phyloP scores from a whole-genome alignment of 2,888 invertebrate genomes.

The Lamellibrachia satsuma region DNA sequence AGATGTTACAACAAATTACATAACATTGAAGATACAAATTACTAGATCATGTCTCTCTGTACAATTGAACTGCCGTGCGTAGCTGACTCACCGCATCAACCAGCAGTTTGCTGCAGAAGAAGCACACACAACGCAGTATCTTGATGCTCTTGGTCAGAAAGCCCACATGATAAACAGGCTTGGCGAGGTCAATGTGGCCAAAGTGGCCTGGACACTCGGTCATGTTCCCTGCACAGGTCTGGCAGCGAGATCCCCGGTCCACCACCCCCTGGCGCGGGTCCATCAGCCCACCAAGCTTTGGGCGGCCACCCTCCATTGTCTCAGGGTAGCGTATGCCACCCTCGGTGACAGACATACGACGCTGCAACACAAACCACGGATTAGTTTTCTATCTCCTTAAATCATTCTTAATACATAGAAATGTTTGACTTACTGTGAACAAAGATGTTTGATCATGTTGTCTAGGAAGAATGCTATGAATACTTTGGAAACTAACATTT shows the following conservation, averaged over 20 bases:
- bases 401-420: neutral
- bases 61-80: neutral
- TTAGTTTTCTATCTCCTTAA: neutral
- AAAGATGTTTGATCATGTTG: neutral
- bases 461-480: neutral
- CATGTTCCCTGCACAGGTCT: constrained; percentile 79
- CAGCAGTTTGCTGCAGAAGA: constrained; percentile 96
- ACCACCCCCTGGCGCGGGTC: constrained; percentile 98
- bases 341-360: constrained; percentile 93
- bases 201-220: constrained; percentile 99
- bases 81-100: constrained; percentile 86
- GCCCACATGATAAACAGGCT: constrained; percentile 98
- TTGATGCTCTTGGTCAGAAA: constrained; percentile 97
- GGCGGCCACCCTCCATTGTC: constrained; percentile 93
- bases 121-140: constrained; percentile 97
- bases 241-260: constrained; percentile 78
- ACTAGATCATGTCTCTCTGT: neutral
- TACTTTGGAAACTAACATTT: neutral
- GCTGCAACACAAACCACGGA: constrained; percentile 69
- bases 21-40: neutral
- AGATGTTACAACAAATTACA: neutral
- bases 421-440: neutral
- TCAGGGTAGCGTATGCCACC: constrained; percentile 96
- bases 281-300: constrained; percentile 98
- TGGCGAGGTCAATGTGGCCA: constrained; percentile 96